Conservation (phyloP, 1,140 invertebrate genomes). For the Drosophila obscura region DNA sequence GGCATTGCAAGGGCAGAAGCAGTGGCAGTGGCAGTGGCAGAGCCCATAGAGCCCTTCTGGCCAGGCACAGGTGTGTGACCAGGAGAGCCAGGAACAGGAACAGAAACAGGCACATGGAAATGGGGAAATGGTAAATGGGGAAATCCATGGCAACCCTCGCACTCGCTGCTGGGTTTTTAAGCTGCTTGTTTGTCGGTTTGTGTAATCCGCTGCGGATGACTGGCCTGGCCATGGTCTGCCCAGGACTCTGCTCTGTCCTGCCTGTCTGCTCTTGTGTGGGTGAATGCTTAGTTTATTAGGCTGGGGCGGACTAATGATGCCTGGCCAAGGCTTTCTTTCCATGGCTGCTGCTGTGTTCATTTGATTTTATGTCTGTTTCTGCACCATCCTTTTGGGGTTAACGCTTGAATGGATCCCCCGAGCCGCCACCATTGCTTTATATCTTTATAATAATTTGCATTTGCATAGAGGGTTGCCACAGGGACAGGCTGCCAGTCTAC, state of each 20-base stretch:
- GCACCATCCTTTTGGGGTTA: conserved; percentile 53
- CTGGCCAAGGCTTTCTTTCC: conserved; percentile 42
- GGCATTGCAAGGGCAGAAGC: neutral
- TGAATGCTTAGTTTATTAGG: conserved; percentile 68
- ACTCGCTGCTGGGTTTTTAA: conserved; percentile 61
- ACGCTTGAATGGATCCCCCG: conserved; percentile 48
- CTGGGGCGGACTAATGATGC: conserved; percentile 64
- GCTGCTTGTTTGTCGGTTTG: conserved; percentile 80
- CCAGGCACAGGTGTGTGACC: conserved; percentile 7
- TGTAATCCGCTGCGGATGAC: conserved; percentile 66
- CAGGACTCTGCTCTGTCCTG: conserved; percentile 2
- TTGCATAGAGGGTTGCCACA: conserved; percentile 13
- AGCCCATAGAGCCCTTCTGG: neutral
- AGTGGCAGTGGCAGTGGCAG: neutral
- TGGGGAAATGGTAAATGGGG: no score
- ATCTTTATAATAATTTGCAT: conserved; percentile 40
- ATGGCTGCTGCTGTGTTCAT: conserved; percentile 27
- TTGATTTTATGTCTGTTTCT: conserved; percentile 51
- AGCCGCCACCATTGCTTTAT: no score
- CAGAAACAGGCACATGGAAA: neutral
- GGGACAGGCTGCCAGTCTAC: conserved; percentile 11
- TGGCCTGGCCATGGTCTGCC: conserved; percentile 33
- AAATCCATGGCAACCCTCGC: conserved; percentile 49
- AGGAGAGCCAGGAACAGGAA: neutral
- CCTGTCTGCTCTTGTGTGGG: conserved; percentile 11